Evolutionary conservation across 2,888 invertebrate species (phyloP).

Genomic region (Diadegma fenestrale): DNA sequence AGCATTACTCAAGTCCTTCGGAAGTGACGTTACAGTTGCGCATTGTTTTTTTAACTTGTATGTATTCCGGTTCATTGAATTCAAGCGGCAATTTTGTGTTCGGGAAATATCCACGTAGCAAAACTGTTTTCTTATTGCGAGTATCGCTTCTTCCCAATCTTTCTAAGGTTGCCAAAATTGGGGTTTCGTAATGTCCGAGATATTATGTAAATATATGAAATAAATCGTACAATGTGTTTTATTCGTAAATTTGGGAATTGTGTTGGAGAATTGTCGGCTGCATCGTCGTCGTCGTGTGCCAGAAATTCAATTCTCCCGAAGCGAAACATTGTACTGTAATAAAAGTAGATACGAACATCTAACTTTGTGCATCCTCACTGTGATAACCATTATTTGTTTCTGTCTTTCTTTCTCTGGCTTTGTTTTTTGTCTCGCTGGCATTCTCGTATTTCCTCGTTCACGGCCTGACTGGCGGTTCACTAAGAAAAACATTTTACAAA

Average conservation of each 20-base stretch:
- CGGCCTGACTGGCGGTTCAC: conserved; percentile 33
- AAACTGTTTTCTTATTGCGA: not conserved
- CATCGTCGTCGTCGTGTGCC: conserved; percentile 57
- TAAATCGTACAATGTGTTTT: conserved; percentile 37
- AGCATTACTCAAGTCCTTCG: not conserved
- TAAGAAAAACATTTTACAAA: conserved; percentile 58
- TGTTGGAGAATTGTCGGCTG: conserved; percentile 39
- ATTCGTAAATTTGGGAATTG: conserved; percentile 42
- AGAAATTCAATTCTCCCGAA: conserved; percentile 48
- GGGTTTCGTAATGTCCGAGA: conserved; percentile 17
- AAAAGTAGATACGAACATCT: conserved; percentile 50
- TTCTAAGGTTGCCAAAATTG: conserved; percentile 22
- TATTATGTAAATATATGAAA: conserved; percentile 46
- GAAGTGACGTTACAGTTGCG: not conserved
- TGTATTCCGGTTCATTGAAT: conserved; percentile 4
- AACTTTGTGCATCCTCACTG: conserved; percentile 44
- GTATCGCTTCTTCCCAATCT: not conserved
- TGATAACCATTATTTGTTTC: conserved; percentile 49
- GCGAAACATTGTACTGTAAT: conserved; percentile 40
- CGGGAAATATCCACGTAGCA: not conserved
- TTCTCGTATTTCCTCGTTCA: conserved; percentile 49
- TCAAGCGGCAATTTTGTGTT: not conserved
- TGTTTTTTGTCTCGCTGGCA: conserved; percentile 18
- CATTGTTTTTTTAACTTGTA: not conserved
- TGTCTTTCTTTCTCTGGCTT: not conserved